These are phyloP conservation scores for Chloroceryle inda DNA, from an alignment of 2,797 vertebrate genomes.

Conservation along the genomic window DNA sequence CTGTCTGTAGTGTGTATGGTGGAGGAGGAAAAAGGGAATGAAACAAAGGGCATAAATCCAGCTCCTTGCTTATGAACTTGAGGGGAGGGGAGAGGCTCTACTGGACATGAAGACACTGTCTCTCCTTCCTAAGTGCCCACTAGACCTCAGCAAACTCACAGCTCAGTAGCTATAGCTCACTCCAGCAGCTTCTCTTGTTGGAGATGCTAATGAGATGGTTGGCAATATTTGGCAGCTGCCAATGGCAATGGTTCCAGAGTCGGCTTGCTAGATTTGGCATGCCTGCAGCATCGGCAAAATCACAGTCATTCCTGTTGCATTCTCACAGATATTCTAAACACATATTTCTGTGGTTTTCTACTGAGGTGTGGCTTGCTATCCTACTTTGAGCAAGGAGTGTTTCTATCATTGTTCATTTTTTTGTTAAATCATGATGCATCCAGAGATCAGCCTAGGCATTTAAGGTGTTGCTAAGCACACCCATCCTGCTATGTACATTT, in stretches of 20 bases:
- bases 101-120: neutral
- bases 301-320: rapidly evolving
- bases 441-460: neutral
- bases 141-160: neutral
- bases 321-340: neutral
- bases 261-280: neutral
- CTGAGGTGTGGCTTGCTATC: neutral
- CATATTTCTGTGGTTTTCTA: neutral
- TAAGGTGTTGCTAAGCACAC: neutral
- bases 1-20: neutral
- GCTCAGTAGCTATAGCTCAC: neutral
- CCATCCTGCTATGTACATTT: neutral
- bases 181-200: neutral
- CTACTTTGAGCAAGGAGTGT: neutral
- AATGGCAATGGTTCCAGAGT: neutral
- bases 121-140: neutral
- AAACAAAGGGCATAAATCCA: neutral
- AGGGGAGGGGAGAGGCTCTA: neutral
- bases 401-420: neutral
- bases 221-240: neutral
- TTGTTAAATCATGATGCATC: neutral
- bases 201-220: neutral
- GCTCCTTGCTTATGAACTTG: neutral
- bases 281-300: neutral
- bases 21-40: neutral